A percentile compares a stretch with the other conserved stretches of the same genome.
These are phyloP conservation scores for Odontothrips loti DNA, from an alignment of 2,888 invertebrate species.

Conservation along the genomic window DNA sequence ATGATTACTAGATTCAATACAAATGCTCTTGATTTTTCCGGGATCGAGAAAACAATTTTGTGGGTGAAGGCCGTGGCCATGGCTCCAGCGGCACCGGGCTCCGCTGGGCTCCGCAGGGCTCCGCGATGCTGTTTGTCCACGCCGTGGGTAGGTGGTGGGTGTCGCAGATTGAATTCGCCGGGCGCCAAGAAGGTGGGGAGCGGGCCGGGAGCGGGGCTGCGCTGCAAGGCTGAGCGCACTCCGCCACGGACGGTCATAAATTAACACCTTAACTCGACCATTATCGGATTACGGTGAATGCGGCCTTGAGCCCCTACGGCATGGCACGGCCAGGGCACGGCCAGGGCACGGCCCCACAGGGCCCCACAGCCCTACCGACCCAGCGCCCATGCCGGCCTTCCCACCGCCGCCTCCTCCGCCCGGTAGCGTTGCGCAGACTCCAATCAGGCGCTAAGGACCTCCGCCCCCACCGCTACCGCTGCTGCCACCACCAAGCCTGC, in stretches of 20 bases:
- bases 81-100: not conserved
- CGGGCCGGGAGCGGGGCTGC: too few relatives aligned
- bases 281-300: constrained; percentile 13
- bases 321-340: not conserved
- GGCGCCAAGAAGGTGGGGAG: too few relatives aligned
- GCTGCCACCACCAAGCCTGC: too few relatives aligned
- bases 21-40: too few relatives aligned
- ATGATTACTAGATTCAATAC: too few relatives aligned
- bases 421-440: not conserved
- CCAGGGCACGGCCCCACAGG: not conserved
- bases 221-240: not conserved
- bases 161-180: too few relatives aligned
- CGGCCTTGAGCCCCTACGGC: not conserved
- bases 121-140: too few relatives aligned
- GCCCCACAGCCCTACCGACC: not conserved
- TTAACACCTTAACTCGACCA: constrained; percentile 8
- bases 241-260: not conserved
- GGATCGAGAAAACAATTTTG: not conserved
- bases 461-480: too few relatives aligned
- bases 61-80: not conserved
- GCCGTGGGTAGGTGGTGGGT: too few relatives aligned
- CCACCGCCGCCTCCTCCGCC: not conserved
- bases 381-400: not conserved
- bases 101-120: not conserved
- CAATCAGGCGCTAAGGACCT: not conserved